phyloP scores from a whole-genome alignment of 2,888 invertebrate species.

The Apeira syringaria region DNA sequence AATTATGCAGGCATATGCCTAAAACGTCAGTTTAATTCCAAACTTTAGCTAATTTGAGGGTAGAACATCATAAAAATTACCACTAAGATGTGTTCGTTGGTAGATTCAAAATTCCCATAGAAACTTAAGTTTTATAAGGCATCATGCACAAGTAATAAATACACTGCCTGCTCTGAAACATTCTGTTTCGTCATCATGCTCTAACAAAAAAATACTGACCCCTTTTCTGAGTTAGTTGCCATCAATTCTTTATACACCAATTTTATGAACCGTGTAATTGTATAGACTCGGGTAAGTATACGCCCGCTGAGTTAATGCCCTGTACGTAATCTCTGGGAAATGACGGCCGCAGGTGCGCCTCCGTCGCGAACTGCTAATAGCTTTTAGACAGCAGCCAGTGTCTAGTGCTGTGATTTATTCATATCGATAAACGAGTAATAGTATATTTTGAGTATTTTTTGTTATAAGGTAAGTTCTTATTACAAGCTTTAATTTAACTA shows the following conservation, averaged over 20 bases:
- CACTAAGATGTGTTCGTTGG: no score
- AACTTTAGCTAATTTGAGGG: no score
- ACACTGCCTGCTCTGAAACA: no score
- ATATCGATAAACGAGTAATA: conserved; percentile 8
- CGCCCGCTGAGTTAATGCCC: conserved; percentile 45
- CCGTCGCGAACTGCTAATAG: conserved; percentile 79
- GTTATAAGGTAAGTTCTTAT: no score
- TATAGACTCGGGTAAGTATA: conserved; percentile 37
- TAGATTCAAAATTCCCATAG: no score
- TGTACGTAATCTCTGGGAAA: conserved; percentile 79
- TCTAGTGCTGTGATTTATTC: conserved; percentile 37
- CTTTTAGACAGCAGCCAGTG: conserved; percentile 72
- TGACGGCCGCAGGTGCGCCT: conserved; percentile 75
- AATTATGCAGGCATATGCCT: no score
- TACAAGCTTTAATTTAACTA: no score
- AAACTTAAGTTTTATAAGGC: no score
- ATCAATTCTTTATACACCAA: background rate
- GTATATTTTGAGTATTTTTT: background rate
- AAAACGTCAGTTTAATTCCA: no score
- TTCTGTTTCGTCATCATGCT: no score
- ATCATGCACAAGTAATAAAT: no score
- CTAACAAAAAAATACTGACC: background rate
- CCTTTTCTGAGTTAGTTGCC: background rate
- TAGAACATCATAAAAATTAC: no score
- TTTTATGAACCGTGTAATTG: conserved; percentile 41